Conservation (phyloP, 1,140 invertebrate genomes). For the Andricus grossulariae region DNA sequence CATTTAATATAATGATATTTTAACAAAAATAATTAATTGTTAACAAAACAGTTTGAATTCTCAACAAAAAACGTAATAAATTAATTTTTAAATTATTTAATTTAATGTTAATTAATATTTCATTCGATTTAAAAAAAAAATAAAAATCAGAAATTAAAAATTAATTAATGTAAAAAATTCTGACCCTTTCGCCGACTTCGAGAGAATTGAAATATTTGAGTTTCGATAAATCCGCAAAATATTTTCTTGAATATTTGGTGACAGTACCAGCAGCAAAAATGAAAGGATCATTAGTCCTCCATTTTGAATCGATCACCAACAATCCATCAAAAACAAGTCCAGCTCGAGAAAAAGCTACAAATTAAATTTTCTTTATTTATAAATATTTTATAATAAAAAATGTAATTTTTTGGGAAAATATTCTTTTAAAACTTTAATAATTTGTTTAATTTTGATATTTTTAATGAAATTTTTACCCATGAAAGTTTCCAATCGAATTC, state of each 20-base stretch:
- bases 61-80: no score
- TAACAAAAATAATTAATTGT: no score
- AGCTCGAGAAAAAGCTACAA: slow-evolving; percentile 80
- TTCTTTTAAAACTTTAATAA: no score
- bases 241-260: slow-evolving; percentile 79
- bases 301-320: slow-evolving; percentile 81
- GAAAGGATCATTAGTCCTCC: slow-evolving; percentile 82
- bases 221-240: slow-evolving; percentile 70
- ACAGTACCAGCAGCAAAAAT: slow-evolving; percentile 83
- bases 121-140: no score
- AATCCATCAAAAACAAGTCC: slow-evolving; percentile 84
- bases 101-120: no score
- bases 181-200: slow-evolving; percentile 78
- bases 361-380: no score
- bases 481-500: slow-evolving; percentile 67
- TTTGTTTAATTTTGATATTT: background rate
- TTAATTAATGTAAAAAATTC: slow-evolving; percentile 32
- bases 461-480: slow-evolving; percentile 66
- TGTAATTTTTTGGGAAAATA: no score
- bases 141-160: background rate
- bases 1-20: no score
- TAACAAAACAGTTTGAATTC: no score
- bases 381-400: no score
- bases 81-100: no score
- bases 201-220: slow-evolving; percentile 77